Conservation (phyloP, 2,888 invertebrate genomes). For the Eupeodes latifasciatus region DNA sequence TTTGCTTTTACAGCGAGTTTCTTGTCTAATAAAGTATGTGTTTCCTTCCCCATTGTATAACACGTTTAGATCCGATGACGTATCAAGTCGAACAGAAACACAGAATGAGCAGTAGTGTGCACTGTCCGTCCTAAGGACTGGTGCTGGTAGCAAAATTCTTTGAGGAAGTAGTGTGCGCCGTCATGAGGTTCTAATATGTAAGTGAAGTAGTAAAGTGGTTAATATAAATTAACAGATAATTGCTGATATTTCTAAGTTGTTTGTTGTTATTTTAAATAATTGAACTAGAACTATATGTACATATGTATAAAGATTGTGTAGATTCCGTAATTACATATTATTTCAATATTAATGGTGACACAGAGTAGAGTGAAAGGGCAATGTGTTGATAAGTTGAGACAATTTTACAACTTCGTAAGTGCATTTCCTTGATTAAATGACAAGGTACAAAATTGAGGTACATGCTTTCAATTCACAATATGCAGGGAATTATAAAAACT, state of each 20-base stretch:
- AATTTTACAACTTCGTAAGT: too few relatives aligned
- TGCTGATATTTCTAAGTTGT: neutral
- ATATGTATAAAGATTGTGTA: too few relatives aligned
- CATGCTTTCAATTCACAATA: too few relatives aligned
- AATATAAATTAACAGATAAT: slow-evolving; percentile 13
- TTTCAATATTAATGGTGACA: too few relatives aligned
- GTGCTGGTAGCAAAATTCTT: slow-evolving; percentile 5
- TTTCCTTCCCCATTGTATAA: slow-evolving; percentile 39
- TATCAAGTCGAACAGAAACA: slow-evolving; percentile 64
- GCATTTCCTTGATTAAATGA: too few relatives aligned
- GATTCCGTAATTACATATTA: too few relatives aligned
- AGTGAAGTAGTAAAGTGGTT: slow-evolving; percentile 46
- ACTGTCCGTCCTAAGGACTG: slow-evolving; percentile 1
- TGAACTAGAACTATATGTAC: neutral
- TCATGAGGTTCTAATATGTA: neutral
- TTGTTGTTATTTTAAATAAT: neutral
- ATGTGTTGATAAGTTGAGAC: too few relatives aligned
- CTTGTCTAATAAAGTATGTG: neutral
- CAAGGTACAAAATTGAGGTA: too few relatives aligned
- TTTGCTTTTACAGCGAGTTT: slow-evolving; percentile 33
- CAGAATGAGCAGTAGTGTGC: slow-evolving; percentile 60
- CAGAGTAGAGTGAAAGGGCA: too few relatives aligned
- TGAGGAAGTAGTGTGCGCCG: neutral
- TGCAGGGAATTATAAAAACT: too few relatives aligned
- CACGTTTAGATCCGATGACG: slow-evolving; percentile 58